A percentile compares a stretch with the other conserved stretches of the same genome.
Evolutionary conservation across 2,113 vertebrate genomes (phyloP).

Genomic region (Eulacestoma nigropectus): DNA sequence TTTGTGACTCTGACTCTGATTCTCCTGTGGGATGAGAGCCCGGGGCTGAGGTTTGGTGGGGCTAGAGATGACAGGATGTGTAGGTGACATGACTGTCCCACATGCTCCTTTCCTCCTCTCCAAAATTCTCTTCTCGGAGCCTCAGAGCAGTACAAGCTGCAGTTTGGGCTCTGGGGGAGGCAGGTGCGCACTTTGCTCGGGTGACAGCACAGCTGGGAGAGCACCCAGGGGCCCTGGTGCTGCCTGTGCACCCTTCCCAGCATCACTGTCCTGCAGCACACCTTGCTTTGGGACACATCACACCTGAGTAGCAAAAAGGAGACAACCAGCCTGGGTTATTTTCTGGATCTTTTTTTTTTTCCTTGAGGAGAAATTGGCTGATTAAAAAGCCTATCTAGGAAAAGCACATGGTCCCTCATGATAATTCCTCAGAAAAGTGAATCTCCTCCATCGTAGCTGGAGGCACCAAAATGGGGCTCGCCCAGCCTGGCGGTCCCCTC

Average conservation of each 20-base stretch:
- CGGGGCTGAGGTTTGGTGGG: background rate
- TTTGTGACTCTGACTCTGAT: background rate
- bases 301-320: background rate
- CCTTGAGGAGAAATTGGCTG: background rate
- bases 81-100: background rate
- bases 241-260: background rate
- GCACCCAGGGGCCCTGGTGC: background rate
- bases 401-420: rapidly evolving
- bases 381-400: background rate
- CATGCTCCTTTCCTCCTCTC: background rate
- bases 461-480: background rate
- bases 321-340: background rate
- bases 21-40: background rate
- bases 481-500: background rate
- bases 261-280: background rate
- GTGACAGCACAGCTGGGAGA: background rate
- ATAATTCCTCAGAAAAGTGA: background rate
- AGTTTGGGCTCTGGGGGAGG: background rate
- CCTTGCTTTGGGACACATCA: background rate
- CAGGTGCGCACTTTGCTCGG: rapidly evolving
- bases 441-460: background rate
- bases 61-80: background rate
- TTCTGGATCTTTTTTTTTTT: background rate
- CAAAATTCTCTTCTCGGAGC: background rate
- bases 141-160: rapidly evolving